These are phyloP conservation scores for Bradynema listronoti DNA, from an alignment of 1,140 invertebrate species.

Conservation along the genomic window DNA sequence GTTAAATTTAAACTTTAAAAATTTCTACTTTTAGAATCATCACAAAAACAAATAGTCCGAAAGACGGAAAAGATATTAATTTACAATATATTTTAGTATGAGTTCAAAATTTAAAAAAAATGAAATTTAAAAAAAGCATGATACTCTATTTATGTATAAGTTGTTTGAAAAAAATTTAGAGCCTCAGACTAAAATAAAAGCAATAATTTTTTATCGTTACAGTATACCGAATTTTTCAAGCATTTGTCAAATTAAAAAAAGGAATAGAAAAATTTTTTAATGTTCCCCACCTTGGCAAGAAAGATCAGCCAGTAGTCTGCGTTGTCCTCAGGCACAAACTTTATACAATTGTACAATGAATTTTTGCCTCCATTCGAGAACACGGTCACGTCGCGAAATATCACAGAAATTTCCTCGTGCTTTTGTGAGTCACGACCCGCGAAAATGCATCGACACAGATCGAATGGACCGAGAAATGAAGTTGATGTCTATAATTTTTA, in stretches of 20 bases:
- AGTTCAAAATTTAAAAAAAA: neutral
- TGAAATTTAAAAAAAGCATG: neutral
- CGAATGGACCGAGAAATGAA: slow-evolving; percentile 35
- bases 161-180: too few species aligned
- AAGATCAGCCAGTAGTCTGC: slow-evolving; percentile 28
- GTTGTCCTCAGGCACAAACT: slow-evolving; percentile 41
- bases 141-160: too few species aligned
- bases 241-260: neutral
- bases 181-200: too few species aligned
- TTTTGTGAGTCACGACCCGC: slow-evolving; percentile 12
- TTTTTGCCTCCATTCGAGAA: slow-evolving; percentile 12
- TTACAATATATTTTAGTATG: too few species aligned
- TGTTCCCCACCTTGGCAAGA: slow-evolving; percentile 27
- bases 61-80: too few species aligned
- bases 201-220: too few species aligned
- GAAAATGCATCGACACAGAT: slow-evolving; percentile 29
- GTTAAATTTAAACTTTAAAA: too few species aligned
- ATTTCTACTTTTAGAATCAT: too few species aligned
- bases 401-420: slow-evolving; percentile 14
- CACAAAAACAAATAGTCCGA: too few species aligned
- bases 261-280: slow-evolving; percentile 6
- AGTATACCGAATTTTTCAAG: too few species aligned
- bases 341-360: slow-evolving; percentile 7
- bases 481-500: slow-evolving; percentile 20
- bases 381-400: slow-evolving; percentile 22